Evolutionary conservation across 23 tunicate species (phyloP).

Genomic region (Oikopleura dioica): DNA sequence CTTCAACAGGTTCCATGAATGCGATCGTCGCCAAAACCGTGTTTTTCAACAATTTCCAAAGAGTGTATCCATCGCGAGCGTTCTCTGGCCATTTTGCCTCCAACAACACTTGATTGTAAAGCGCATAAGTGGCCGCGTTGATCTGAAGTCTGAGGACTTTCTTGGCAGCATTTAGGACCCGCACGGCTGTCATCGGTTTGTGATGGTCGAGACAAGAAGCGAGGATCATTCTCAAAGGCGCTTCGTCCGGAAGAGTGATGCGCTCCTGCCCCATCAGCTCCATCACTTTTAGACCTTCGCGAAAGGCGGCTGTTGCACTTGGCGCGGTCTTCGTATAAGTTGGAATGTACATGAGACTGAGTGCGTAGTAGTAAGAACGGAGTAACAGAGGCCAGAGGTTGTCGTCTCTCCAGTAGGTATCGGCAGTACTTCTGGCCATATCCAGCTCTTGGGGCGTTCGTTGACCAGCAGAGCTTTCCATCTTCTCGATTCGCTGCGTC

Average conservation of each 20-base stretch:
- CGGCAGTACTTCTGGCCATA: not conserved
- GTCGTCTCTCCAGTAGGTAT: not conserved
- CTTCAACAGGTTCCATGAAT: not conserved
- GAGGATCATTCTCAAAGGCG: not conserved
- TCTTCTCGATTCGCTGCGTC: not conserved
- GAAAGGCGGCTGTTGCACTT: not conserved
- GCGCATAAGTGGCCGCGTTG: not conserved
- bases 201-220: not conserved
- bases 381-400: not conserved
- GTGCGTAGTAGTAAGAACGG: not conserved
- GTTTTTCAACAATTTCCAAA: not conserved
- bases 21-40: not conserved
- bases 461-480: not conserved
- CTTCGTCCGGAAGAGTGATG: not conserved
- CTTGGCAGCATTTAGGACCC: not conserved
- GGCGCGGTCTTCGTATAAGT: not conserved
- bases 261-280: not conserved
- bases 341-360: not conserved
- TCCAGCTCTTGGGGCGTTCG: not conserved
- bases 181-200: not conserved
- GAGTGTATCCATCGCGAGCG: not conserved
- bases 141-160: not conserved
- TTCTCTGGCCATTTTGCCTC: not conserved
- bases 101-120: not conserved
- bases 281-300: not conserved